Conservation (phyloP, 2,797 vertebrate species). For the Ispidina picta region DNA sequence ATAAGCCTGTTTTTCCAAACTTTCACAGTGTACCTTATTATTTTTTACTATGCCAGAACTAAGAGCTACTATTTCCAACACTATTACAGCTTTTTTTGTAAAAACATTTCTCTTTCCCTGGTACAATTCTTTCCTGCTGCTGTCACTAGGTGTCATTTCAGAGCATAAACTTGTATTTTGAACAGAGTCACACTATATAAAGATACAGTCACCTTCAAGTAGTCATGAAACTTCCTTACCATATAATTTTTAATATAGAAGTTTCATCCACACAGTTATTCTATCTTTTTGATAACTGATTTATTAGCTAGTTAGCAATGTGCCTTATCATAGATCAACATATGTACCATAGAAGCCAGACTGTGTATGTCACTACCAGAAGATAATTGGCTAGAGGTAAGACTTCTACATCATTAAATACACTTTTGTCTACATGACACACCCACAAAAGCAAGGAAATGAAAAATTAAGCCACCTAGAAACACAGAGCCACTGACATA, state of each 20-base stretch:
- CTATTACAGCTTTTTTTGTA: background rate
- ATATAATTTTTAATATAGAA: background rate
- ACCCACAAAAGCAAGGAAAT: background rate
- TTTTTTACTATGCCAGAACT: constrained; percentile 17
- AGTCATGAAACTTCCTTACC: background rate
- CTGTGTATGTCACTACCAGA: background rate
- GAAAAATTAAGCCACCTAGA: background rate
- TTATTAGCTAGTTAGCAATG: background rate
- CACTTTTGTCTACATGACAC: background rate
- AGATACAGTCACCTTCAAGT: background rate
- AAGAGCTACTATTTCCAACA: constrained; percentile 3
- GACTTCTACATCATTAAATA: background rate
- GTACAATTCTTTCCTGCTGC: background rate
- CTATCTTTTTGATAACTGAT: background rate
- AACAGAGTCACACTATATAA: background rate
- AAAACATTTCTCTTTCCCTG: background rate
- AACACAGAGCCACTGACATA: background rate
- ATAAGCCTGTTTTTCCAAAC: constrained; percentile 20
- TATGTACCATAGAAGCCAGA: background rate
- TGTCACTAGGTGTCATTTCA: background rate
- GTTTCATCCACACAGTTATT: background rate
- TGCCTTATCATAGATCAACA: background rate
- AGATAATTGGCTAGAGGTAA: background rate
- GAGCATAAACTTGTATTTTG: background rate
- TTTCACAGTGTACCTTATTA: background rate